Evolutionary conservation across 2,888 invertebrate genomes (phyloP).

Genomic region (Gerosis bhagava): DNA sequence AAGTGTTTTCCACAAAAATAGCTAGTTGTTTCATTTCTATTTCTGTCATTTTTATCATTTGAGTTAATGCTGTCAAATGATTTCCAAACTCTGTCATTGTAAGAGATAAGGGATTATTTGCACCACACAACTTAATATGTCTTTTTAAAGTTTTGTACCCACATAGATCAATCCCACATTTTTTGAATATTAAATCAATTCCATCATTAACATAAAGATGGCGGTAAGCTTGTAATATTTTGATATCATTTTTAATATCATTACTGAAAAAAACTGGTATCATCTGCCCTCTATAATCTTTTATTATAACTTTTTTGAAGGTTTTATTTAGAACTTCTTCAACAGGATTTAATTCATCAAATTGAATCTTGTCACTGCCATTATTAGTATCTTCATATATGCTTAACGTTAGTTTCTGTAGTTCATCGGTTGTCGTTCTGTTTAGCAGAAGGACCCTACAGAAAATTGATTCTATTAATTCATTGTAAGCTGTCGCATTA

Average conservation of each 20-base stretch:
- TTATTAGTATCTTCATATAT: not conserved
- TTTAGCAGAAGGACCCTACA: constrained; percentile 38
- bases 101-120: constrained; percentile 41
- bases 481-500: constrained; percentile 24
- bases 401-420: too few relatives aligned
- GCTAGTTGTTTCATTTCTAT: constrained; percentile 42
- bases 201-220: too few relatives aligned
- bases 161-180: too few relatives aligned
- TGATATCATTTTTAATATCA: too few relatives aligned
- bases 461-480: constrained; percentile 36
- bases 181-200: too few relatives aligned
- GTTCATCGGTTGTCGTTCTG: constrained; percentile 31
- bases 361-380: constrained; percentile 1
- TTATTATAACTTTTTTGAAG: too few relatives aligned
- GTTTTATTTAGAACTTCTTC: constrained; percentile 40
- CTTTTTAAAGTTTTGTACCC: constrained; percentile 43
- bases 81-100: constrained; percentile 41
- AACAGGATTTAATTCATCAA: constrained; percentile 29
- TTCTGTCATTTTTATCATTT: constrained; percentile 41
- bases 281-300: too few relatives aligned
- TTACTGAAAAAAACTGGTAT: too few relatives aligned
- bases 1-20: constrained; percentile 39
- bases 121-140: constrained; percentile 33
- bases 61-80: constrained; percentile 42
- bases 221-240: too few relatives aligned